Percentiles rank a stretch among this genome's conserved stretches.
phyloP scores from a whole-genome alignment of 2,888 invertebrate genomes.

The Lepidochitona cinerea region DNA sequence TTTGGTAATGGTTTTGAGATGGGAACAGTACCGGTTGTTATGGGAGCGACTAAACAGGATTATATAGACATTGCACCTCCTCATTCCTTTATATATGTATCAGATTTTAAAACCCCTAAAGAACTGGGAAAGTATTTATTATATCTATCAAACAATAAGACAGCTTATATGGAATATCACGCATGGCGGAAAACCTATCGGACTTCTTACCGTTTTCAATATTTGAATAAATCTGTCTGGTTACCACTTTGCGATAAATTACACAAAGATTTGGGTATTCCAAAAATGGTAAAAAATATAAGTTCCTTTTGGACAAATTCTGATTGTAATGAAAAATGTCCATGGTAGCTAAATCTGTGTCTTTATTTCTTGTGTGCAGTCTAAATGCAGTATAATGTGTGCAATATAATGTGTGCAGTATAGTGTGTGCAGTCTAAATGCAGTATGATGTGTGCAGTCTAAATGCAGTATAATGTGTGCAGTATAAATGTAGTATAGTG shows the following conservation, averaged over 20 bases:
- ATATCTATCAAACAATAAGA: not conserved
- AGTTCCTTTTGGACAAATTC: too few relatives aligned
- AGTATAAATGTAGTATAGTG: too few relatives aligned
- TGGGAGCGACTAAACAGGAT: not conserved
- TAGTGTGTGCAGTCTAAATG: too few relatives aligned
- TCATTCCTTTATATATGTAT: not conserved
- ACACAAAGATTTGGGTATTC: not conserved
- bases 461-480: too few relatives aligned
- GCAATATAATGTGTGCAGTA: too few relatives aligned
- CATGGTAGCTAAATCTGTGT: too few relatives aligned
- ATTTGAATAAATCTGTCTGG: not conserved
- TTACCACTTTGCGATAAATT: not conserved
- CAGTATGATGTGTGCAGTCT: too few relatives aligned
- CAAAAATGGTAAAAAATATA: too few relatives aligned
- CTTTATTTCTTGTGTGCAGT: too few relatives aligned
- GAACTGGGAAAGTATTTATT: not conserved
- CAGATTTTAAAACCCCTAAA: not conserved
- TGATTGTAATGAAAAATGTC: too few relatives aligned
- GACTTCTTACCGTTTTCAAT: not conserved
- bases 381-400: too few relatives aligned
- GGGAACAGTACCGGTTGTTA: slow-evolving; percentile 3
- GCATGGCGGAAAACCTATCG: not conserved
- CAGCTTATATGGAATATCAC: slow-evolving; percentile 8
- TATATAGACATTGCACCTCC: not conserved
- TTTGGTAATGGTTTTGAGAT: not conserved